Percentiles rank a stretch among this genome's conserved stretches.
These are phyloP conservation scores for Cyclura pinguis DNA, from an alignment of 2,797 vertebrate genomes.

Conservation along the genomic window DNA sequence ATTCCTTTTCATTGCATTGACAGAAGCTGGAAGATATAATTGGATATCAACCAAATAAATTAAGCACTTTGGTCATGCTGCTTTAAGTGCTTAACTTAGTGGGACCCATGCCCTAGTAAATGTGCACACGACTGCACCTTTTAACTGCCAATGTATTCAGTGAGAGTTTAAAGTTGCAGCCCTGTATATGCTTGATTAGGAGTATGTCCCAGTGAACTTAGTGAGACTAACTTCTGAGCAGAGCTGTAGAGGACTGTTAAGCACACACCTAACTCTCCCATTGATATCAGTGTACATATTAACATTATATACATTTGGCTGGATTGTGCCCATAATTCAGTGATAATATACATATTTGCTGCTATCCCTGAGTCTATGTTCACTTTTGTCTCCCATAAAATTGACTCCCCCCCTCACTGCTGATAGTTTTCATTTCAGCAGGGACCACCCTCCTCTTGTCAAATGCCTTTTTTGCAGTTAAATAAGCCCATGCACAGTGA, in stretches of 20 bases:
- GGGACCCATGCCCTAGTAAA: background rate
- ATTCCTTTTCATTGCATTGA: background rate
- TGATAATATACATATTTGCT: background rate
- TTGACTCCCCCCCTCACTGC: too few relatives aligned
- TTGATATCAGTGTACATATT: background rate
- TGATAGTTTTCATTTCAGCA: conserved; percentile 5
- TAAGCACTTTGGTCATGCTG: background rate
- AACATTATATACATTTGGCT: background rate
- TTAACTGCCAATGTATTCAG: background rate
- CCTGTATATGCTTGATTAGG: background rate
- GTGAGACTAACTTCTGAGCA: background rate
- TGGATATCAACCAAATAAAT: background rate
- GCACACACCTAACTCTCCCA: background rate
- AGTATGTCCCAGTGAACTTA: background rate
- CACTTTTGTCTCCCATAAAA: background rate
- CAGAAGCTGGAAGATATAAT: background rate
- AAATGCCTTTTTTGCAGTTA: background rate
- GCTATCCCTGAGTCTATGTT: background rate
- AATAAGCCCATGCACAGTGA: background rate
- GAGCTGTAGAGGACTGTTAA: background rate
- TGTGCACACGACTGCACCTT: background rate
- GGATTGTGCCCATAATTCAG: background rate
- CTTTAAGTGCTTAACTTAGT: background rate
- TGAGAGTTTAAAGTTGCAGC: background rate
- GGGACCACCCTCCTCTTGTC: background rate